These are phyloP conservation scores for Mimumesa dahlbomi DNA, from an alignment of 2,888 invertebrate genomes.

Conservation along the genomic window DNA sequence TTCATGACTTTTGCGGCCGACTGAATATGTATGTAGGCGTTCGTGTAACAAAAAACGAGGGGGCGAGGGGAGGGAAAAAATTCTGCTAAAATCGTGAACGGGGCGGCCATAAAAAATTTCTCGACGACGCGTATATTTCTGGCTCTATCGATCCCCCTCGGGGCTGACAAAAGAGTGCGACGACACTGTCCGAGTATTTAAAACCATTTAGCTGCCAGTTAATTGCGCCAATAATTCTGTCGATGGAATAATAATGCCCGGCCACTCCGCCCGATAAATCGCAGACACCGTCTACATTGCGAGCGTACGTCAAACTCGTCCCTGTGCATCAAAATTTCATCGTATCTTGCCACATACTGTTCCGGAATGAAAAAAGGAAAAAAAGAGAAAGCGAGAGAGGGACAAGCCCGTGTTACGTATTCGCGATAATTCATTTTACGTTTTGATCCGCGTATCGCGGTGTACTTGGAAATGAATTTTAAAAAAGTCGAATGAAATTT, in stretches of 20 bases:
- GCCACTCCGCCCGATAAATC: constrained; percentile 33
- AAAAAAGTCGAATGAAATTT: no score
- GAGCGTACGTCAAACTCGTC: not conserved
- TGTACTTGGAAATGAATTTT: no score
- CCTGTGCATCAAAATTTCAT: not conserved
- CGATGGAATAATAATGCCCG: constrained; percentile 51
- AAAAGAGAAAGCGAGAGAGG: no score
- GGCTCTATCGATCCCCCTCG: constrained; percentile 32
- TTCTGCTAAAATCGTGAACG: constrained; percentile 31
- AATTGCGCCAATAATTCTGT: constrained; percentile 59
- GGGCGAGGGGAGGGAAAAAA: constrained; percentile 9
- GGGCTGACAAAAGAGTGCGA: constrained; percentile 33
- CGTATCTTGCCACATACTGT: no score
- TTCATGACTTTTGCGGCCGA: no score
- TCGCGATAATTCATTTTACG: no score
- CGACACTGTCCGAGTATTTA: constrained; percentile 50
- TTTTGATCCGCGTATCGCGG: no score
- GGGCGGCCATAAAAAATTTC: constrained; percentile 34
- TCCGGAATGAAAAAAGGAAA: no score
- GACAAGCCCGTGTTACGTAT: no score
- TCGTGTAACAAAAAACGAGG: no score
- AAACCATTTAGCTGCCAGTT: constrained; percentile 50
- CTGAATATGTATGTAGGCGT: no score
- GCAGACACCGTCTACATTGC: not conserved
- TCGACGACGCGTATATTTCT: constrained; percentile 30